Evolutionary conservation across 1,140 invertebrate genomes (phyloP), one percentile per base, ranked within the genome.

Genomic region (Doryteuthis pealeii): DNA sequence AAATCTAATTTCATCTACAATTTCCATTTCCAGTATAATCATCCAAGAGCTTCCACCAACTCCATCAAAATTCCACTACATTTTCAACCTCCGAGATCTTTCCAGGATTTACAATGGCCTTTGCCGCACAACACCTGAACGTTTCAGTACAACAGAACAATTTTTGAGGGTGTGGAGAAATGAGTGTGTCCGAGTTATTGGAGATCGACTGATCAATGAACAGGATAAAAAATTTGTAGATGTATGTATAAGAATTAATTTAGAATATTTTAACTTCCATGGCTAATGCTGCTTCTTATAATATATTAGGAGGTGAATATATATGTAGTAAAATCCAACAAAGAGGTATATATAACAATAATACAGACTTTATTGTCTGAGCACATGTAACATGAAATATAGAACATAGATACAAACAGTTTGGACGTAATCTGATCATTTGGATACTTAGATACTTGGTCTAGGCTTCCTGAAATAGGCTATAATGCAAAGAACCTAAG

Each of bases 31-130:
- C 35, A 40, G 35, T 40, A 40, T 10, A 10, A 90, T 94, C 43
- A 91, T 93, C 70, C 88, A 90, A 26, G 92, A 95, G 78, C 85
- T 97, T 70, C 93, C 94, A n/a, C 94, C 95, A 26, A 96, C 94
- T 0, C 96, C 96, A 5, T 93, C 92, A 5, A 96, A 95, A 86
- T 97, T 97, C 88, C 95, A 97, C 86, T 97, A 97, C 86, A 94
- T 96, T 75, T 97, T 96, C 88, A 97, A 96, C 86, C 90, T 97
- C 86, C 91, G 95, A 76, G 95, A 97, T 89, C 88, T 97, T 68
- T 95, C 94, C 1, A 91, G 94, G 69, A 92, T 96, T 33, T 92
- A 91, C 75, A 91, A 91, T 54, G 95, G 95, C 3, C 82, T 97
- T 75, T 92, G 93, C 73, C 90, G 94, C 71, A 94, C 93, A 31